Percentiles rank a stretch among this genome's conserved stretches.
These are phyloP conservation scores for Drosophila watanabei DNA, from an alignment of 1,140 invertebrate genomes.

Conservation along the genomic window DNA sequence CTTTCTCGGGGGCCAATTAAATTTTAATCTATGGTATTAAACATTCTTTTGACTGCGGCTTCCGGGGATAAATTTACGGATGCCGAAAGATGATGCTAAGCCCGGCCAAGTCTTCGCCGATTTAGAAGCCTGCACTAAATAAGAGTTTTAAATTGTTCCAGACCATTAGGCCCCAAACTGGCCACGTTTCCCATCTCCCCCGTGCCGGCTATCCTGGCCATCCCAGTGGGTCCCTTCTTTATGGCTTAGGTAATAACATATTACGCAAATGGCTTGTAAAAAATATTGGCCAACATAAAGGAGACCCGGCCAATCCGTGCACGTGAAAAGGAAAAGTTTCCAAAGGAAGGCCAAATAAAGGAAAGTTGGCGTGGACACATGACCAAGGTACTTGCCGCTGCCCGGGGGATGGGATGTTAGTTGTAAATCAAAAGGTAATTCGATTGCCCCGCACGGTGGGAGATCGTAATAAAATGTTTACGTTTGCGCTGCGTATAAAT, in stretches of 20 bases:
- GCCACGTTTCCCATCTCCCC: not conserved
- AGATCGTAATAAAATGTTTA: slow-evolving; percentile 48
- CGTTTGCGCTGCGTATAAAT: slow-evolving; percentile 33
- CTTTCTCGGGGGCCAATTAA: slow-evolving; percentile 47
- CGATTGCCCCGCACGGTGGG: slow-evolving; percentile 24
- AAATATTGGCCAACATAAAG: slow-evolving; percentile 46
- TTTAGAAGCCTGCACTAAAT: slow-evolving; percentile 27
- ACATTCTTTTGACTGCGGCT: slow-evolving; percentile 47
- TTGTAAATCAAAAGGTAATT: slow-evolving; percentile 51
- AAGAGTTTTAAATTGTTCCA: slow-evolving; percentile 58
- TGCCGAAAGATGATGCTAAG: slow-evolving; percentile 22
- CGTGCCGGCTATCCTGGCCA: not conserved
- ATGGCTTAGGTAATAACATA: slow-evolving; percentile 63
- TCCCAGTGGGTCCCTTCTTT: slow-evolving; percentile 42
- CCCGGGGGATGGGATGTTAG: slow-evolving; percentile 25
- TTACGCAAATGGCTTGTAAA: slow-evolving; percentile 66
- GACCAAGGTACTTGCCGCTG: slow-evolving; percentile 13
- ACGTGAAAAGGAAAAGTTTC: slow-evolving; percentile 51
- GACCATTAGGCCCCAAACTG: slow-evolving; percentile 49
- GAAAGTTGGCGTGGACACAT: slow-evolving; percentile 41
- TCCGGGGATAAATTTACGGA: slow-evolving; percentile 28
- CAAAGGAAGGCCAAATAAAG: slow-evolving; percentile 37
- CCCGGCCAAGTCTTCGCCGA: slow-evolving; percentile 15
- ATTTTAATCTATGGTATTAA: slow-evolving; percentile 61
- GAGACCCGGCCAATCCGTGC: not conserved